A percentile compares a stretch with the other conserved stretches of the same genome.
These are phyloP conservation scores for Hesperia comma DNA, from an alignment of 2,888 invertebrate genomes.

Conservation along the genomic window DNA sequence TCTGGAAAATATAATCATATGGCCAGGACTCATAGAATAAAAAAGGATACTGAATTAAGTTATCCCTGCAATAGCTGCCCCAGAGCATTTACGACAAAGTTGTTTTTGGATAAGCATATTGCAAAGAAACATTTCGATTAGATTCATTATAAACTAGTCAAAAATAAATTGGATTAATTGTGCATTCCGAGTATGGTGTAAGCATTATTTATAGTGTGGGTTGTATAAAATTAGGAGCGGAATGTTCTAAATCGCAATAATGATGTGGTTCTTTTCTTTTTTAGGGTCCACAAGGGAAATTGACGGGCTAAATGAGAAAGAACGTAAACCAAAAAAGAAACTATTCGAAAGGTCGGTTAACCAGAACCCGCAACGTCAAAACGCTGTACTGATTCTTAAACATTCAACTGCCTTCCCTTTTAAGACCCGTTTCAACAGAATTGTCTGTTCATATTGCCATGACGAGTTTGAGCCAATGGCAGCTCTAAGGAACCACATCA, in stretches of 20 bases:
- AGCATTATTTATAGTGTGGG: slow-evolving; percentile 30
- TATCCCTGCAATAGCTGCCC: slow-evolving; percentile 80
- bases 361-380: slow-evolving; percentile 78
- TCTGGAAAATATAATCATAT: slow-evolving; percentile 79
- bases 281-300: slow-evolving; percentile 75
- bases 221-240: slow-evolving; percentile 41
- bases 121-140: slow-evolving; percentile 79
- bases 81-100: slow-evolving; percentile 80
- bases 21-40: slow-evolving; percentile 72
- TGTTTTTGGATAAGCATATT: slow-evolving; percentile 82
- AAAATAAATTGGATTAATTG: not conserved
- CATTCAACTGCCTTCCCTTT: slow-evolving; percentile 76
- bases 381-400: slow-evolving; percentile 73
- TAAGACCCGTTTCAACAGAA: slow-evolving; percentile 77
- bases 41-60: slow-evolving; percentile 72
- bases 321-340: slow-evolving; percentile 77
- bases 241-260: slow-evolving; percentile 63
- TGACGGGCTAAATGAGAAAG: slow-evolving; percentile 66
- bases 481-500: slow-evolving; percentile 69
- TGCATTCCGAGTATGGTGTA: slow-evolving; percentile 6
- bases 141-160: slow-evolving; percentile 1
- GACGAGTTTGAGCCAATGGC: slow-evolving; percentile 76
- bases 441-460: slow-evolving; percentile 76
- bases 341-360: slow-evolving; percentile 78
- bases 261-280: slow-evolving; percentile 78